Evolutionary conservation across 2,797 vertebrate species (phyloP), one percentile per base, ranked within the genome.

Genomic region (Myripristis jacobus): DNA sequence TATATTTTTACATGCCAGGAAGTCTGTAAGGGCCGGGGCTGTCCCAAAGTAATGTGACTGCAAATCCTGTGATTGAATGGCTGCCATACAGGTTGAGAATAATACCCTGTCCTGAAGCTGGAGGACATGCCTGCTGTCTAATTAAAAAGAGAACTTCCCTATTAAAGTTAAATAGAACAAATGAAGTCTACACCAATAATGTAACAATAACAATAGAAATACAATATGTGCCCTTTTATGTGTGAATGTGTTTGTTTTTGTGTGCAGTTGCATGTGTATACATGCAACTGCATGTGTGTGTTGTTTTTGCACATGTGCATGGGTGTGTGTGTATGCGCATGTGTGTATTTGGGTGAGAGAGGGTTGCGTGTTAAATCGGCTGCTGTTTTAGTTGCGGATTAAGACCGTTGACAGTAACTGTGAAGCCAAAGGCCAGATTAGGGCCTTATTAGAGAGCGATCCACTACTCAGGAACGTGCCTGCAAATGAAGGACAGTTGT

Each of bases 341-440:
- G 12, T 55, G 38, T 51, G 13, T 52, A 18, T 56, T 29, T 62
- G 27, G 24, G 73, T 61, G 55, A 60, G 57, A 27, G 50, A 70
- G 0, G 21, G 43, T 52, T 51, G 64, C 24, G 19, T 38, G 73
- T 75, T 77, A 75, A 79, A 78, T 81, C 69, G 71, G 67, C 69
- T 86, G 75, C 54, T 88, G 86, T 83, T 90, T 88, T 84, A 75
- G 58, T 75, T 77, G 53, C 68, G 73, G 89, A 89, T 90, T 91
- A 88, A 76, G 75, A 75, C 71, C 18, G 61, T 61, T 87, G 84
- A 86, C 81, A 41, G 74, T 80, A 72, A 80, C 84, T 85, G 77
- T 80, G 73, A 84, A 82, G 85, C 84, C 84, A 88, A 88, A 89
- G 70, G 83, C 65, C 85, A 90, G 92, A 92, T 93, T 93, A 91